Evolutionary conservation across 2,888 invertebrate species (phyloP).

Genomic region (Dryomyza anilis): DNA sequence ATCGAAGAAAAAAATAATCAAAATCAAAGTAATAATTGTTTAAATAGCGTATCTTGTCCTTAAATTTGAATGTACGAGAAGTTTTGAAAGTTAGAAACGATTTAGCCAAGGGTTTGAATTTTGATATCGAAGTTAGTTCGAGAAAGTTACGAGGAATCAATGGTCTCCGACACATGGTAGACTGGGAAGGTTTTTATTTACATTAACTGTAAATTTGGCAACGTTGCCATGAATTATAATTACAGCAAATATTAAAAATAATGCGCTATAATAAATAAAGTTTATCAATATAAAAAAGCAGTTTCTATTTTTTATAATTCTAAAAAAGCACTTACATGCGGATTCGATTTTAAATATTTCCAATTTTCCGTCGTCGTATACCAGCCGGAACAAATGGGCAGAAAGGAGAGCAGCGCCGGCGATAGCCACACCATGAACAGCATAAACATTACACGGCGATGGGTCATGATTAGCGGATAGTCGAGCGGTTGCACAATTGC

Average conservation of each 20-base stretch:
- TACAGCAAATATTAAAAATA: background rate
- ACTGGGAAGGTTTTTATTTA: too few relatives aligned
- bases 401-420: slow-evolving; percentile 88
- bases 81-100: too few relatives aligned
- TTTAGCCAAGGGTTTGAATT: too few relatives aligned
- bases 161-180: too few relatives aligned
- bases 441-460: slow-evolving; percentile 79
- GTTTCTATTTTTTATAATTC: background rate
- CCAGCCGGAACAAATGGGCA: slow-evolving; percentile 94
- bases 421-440: slow-evolving; percentile 88
- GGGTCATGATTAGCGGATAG: slow-evolving; percentile 91
- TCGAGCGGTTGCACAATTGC: slow-evolving; percentile 91
- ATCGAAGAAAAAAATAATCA: too few relatives aligned
- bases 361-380: slow-evolving; percentile 87
- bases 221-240: background rate
- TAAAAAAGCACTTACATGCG: slow-evolving; percentile 65
- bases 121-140: too few relatives aligned
- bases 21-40: too few relatives aligned
- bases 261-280: too few relatives aligned
- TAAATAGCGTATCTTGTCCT: too few relatives aligned
- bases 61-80: too few relatives aligned
- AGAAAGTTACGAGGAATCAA: too few relatives aligned
- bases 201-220: background rate
- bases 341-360: slow-evolving; percentile 70
- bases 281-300: too few relatives aligned